Evolutionary conservation across 2,888 invertebrate species (phyloP).

Genomic region (Glaucopsyche alexis): DNA sequence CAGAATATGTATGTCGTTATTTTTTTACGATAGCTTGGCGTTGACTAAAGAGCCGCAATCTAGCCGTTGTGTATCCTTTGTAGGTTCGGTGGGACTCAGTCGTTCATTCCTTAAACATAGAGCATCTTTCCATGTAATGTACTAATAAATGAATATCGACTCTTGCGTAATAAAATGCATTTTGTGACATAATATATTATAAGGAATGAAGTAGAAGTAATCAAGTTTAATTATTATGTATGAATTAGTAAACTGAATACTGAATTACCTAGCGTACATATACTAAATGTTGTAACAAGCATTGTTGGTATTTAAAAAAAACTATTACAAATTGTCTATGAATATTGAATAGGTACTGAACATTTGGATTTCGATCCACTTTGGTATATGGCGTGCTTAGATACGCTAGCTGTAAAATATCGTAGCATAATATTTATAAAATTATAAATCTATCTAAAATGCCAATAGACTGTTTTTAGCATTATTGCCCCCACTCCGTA

Average conservation of each 20-base stretch:
- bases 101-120: slow-evolving; percentile 49
- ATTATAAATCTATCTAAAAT: neutral
- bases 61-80: slow-evolving; percentile 9
- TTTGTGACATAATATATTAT: slow-evolving; percentile 42
- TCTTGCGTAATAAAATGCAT: slow-evolving; percentile 53
- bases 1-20: neutral
- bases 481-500: neutral
- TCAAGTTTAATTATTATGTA: neutral
- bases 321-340: neutral
- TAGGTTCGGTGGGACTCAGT: slow-evolving; percentile 37
- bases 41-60: no score
- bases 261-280: slow-evolving; percentile 14
- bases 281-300: slow-evolving; percentile 1
- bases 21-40: no score
- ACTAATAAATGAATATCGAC: slow-evolving; percentile 48
- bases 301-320: neutral
- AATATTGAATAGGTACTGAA: neutral
- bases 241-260: neutral
- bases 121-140: slow-evolving; percentile 49
- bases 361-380: neutral
- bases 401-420: neutral
- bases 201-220: neutral
- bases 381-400: no score
- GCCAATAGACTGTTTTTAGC: neutral
- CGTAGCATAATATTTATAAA: slow-evolving; percentile 8